phyloP scores from a whole-genome alignment of 2,888 invertebrate genomes.

The Idaea straminata region DNA sequence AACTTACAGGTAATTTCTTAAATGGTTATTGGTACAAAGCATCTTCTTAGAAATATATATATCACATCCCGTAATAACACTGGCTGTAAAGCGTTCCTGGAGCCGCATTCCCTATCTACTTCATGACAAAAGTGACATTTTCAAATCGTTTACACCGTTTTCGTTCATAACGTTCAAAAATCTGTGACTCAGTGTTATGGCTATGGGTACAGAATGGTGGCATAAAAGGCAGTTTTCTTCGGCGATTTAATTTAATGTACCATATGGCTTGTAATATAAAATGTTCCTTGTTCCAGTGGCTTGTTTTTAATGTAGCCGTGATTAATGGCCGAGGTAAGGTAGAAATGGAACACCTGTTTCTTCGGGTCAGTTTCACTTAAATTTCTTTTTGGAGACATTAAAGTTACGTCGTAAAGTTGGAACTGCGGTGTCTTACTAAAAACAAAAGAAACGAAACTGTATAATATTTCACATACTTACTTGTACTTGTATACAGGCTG shows the following conservation, averaged over 20 bases:
- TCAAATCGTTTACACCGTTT: no score
- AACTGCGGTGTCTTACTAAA: neutral
- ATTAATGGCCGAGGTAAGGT: constrained; percentile 16
- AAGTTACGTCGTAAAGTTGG: constrained; percentile 5
- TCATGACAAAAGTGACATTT: no score
- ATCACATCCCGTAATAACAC: constrained; percentile 3
- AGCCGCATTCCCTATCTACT: no score
- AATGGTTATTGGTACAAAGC: constrained; percentile 2
- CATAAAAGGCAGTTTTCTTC: constrained; percentile 12
- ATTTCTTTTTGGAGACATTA: constrained; percentile 17
- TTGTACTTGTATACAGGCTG: no score
- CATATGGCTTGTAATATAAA: constrained; percentile 15
- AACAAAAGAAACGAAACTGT: no score
- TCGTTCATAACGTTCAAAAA: no score
- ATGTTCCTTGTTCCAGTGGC: constrained; percentile 13
- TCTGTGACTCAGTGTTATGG: no score
- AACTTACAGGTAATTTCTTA: constrained; percentile 3
- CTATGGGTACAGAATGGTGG: no score
- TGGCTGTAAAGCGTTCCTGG: neutral
- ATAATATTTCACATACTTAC: no score
- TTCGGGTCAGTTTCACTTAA: constrained; percentile 15
- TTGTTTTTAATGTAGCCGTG: constrained; percentile 14
- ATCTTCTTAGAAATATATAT: constrained; percentile 1
- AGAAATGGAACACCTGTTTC: constrained; percentile 22
- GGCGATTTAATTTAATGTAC: constrained; percentile 19